Conservation (phyloP, 2,888 invertebrate species). For the Dyspetes luteomarginatus region DNA sequence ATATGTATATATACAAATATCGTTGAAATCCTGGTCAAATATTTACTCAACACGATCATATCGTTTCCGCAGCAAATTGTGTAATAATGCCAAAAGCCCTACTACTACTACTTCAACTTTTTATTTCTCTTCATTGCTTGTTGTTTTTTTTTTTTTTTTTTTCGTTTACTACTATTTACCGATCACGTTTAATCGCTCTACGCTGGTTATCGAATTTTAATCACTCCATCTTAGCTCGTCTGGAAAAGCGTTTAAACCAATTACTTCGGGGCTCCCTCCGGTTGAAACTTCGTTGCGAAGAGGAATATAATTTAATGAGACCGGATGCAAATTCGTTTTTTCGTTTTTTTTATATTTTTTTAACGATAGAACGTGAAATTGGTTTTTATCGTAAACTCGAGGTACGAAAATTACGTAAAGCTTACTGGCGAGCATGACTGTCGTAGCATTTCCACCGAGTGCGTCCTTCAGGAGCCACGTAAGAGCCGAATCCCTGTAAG, state of each 20-base stretch:
- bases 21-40: not conserved
- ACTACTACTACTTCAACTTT: conserved; percentile 61
- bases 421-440: conserved; percentile 92
- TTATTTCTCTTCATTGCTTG: conserved; percentile 8
- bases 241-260: conserved; percentile 79
- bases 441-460: conserved; percentile 91
- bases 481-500: conserved; percentile 91
- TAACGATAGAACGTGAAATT: conserved; percentile 37
- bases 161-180: conserved; percentile 75
- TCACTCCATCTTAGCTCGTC: conserved; percentile 81
- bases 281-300: conserved; percentile 39
- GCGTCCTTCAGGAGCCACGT: conserved; percentile 93
- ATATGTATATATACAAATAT: not conserved
- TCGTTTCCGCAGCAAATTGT: conserved; percentile 37
- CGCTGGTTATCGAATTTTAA: conserved; percentile 77
- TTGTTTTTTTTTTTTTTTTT: conserved; percentile 29
- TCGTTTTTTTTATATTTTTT: conserved; percentile 5
- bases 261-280: conserved; percentile 67
- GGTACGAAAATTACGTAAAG: conserved; percentile 1
- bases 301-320: conserved; percentile 68
- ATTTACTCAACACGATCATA: conserved; percentile 12
- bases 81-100: conserved; percentile 55
- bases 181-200: conserved; percentile 71
- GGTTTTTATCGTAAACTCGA: not conserved
- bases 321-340: conserved; percentile 39